phyloP scores from a whole-genome alignment of 2,113 vertebrate genomes.

The sheep (Ovis aries) region DNA sequence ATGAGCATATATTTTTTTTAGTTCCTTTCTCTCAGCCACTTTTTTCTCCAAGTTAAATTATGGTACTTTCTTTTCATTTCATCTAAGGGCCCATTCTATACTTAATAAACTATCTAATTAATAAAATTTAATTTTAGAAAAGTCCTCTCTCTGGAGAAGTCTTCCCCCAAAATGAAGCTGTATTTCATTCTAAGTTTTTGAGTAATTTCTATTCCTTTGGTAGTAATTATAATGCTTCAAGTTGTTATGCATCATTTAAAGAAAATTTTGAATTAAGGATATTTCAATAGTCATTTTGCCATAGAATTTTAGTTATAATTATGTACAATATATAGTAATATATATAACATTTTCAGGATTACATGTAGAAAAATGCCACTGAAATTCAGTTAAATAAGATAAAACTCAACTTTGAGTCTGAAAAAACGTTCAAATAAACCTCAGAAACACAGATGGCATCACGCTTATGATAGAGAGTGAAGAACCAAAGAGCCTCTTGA shows the following conservation, averaged over 20 bases:
- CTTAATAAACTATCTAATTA: conserved; percentile 42
- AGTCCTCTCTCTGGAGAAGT: background rate
- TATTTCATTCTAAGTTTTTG: conserved; percentile 48
- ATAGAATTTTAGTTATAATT: background rate
- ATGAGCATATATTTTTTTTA: background rate
- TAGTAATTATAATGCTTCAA: conserved; percentile 15
- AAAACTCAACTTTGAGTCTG: background rate
- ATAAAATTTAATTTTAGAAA: conserved; percentile 49
- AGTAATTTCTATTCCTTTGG: conserved; percentile 45
- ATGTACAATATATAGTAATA: background rate
- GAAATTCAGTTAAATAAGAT: background rate
- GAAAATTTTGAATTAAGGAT: conserved; percentile 12
- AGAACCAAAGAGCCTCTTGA: background rate
- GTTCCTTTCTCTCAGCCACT: background rate
- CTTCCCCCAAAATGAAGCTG: background rate
- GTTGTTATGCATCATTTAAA: conserved; percentile 18
- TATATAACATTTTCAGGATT: background rate
- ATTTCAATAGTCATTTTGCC: conserved; percentile 19
- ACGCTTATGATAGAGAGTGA: background rate
- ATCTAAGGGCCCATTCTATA: background rate
- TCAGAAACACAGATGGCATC: background rate
- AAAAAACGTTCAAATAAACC: background rate
- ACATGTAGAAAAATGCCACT: background rate
- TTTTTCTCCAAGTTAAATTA: conserved; percentile 28
- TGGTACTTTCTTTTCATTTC: conserved; percentile 6